A percentile compares a stretch with the other conserved stretches of the same genome.
Conservation (phyloP, 2,113 vertebrate species). For the Anthoscopus minutus region DNA sequence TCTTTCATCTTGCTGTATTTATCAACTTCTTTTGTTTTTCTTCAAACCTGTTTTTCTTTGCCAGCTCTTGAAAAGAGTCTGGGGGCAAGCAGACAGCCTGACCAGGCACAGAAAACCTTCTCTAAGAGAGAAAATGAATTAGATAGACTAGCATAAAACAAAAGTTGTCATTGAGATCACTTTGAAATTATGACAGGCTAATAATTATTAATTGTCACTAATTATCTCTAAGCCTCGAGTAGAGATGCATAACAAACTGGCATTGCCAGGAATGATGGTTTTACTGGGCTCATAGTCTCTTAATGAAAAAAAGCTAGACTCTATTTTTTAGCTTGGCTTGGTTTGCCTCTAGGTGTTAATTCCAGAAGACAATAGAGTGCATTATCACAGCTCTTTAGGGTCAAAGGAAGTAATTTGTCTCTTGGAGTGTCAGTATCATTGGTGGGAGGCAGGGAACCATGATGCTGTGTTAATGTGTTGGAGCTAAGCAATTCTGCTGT, state of each 20-base stretch:
- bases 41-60: not conserved
- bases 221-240: not conserved
- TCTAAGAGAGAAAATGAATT: not conserved
- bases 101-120: not conserved
- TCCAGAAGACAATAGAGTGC: not conserved
- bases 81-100: not conserved
- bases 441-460: not conserved
- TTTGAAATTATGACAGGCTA: not conserved
- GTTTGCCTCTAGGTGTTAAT: not conserved
- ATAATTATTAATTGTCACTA: not conserved
- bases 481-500: not conserved
- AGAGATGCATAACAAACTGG: not conserved
- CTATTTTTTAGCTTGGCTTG: not conserved
- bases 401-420: not conserved
- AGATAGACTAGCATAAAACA: not conserved
- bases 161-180: not conserved
- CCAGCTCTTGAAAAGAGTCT: not conserved
- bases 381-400: not conserved
- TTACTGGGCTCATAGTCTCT: not conserved
- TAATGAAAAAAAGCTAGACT: not conserved
- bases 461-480: not conserved
- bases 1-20: not conserved
- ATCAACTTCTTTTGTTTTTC: not conserved
- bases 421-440: not conserved
- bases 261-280: not conserved